Percentiles rank a stretch among this genome's conserved stretches.
Evolutionary conservation across 2,113 vertebrate genomes (phyloP).

Genomic region (Thamnaconus septentrionalis): DNA sequence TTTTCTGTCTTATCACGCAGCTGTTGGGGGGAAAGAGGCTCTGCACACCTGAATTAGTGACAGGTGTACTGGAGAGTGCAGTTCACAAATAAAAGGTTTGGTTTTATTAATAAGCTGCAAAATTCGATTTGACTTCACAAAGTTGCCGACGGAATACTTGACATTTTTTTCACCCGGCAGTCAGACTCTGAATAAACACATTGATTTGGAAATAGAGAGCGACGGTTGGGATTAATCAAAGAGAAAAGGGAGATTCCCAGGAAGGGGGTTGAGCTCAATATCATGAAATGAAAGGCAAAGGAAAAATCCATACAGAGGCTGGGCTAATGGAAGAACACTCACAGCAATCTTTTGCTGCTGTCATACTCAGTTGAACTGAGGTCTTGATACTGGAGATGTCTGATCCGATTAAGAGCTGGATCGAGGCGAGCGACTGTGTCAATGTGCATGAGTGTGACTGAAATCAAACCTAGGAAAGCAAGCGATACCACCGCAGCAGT

Average conservation of each 20-base stretch:
- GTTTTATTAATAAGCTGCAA: too few species aligned
- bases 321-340: slow-evolving; percentile 37
- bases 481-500: slow-evolving; percentile 42
- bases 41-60: too few species aligned
- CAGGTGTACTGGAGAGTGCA: too few species aligned
- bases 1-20: too few species aligned
- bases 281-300: slow-evolving; percentile 36
- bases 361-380: slow-evolving; percentile 31
- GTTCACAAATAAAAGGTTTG: too few species aligned
- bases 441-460: slow-evolving; percentile 40
- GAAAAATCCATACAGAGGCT: slow-evolving; percentile 55
- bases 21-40: too few species aligned
- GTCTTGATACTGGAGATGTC: slow-evolving; percentile 35
- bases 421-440: slow-evolving; percentile 14
- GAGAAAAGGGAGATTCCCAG: slow-evolving; percentile 22
- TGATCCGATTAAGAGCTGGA: slow-evolving; percentile 28
- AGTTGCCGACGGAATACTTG: too few species aligned
- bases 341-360: slow-evolving; percentile 26
- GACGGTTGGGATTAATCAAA: slow-evolving; percentile 59
- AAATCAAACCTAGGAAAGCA: slow-evolving; percentile 43
- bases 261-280: slow-evolving; percentile 18
- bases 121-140: too few species aligned
- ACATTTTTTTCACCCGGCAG: slow-evolving; percentile 1
- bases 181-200: slow-evolving; percentile 25
- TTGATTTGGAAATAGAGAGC: slow-evolving; percentile 57